A percentile compares a stretch with the other conserved stretches of the same genome.
phyloP scores from a whole-genome alignment of 2,888 invertebrate species.

The Lypha dubia region DNA sequence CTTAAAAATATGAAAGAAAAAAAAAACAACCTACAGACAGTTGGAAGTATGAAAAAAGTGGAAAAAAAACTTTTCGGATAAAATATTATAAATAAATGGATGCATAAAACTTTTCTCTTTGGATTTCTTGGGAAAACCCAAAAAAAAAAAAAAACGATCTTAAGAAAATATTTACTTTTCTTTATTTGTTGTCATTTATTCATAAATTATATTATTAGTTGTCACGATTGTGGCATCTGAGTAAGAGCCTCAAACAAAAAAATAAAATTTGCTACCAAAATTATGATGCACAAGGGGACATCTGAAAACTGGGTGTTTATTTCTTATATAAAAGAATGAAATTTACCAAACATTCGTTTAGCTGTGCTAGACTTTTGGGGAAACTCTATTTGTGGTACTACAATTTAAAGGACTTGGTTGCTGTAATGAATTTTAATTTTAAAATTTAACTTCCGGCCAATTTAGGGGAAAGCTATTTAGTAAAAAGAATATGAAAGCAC shows the following conservation, averaged over 20 bases:
- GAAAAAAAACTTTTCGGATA: slow-evolving; percentile 52
- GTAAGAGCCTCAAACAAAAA: slow-evolving; percentile 12
- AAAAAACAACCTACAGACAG: slow-evolving; percentile 62
- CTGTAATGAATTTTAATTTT: too few relatives aligned
- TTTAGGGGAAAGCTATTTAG: too few relatives aligned
- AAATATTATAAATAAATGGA: slow-evolving; percentile 49
- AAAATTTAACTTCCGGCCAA: too few relatives aligned
- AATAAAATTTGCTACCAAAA: neutral
- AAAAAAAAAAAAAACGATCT: slow-evolving; percentile 4
- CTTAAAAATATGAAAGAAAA: too few relatives aligned
- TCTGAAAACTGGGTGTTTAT: neutral
- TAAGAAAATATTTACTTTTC: slow-evolving; percentile 46
- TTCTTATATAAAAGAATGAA: neutral
- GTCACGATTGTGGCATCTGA: slow-evolving; percentile 5
- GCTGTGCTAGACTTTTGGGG: too few relatives aligned
- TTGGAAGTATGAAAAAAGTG: slow-evolving; percentile 6
- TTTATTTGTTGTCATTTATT: slow-evolving; percentile 26
- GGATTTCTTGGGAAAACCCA: neutral
- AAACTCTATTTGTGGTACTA: too few relatives aligned
- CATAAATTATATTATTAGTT: slow-evolving; percentile 51
- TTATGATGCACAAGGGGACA: neutral
- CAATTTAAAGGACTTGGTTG: too few relatives aligned
- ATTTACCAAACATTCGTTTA: too few relatives aligned
- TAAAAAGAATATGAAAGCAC: too few relatives aligned
- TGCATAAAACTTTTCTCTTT: slow-evolving; percentile 30